phyloP scores from a whole-genome alignment of 2,113 vertebrate genomes.

The Elephantulus edwardii region DNA sequence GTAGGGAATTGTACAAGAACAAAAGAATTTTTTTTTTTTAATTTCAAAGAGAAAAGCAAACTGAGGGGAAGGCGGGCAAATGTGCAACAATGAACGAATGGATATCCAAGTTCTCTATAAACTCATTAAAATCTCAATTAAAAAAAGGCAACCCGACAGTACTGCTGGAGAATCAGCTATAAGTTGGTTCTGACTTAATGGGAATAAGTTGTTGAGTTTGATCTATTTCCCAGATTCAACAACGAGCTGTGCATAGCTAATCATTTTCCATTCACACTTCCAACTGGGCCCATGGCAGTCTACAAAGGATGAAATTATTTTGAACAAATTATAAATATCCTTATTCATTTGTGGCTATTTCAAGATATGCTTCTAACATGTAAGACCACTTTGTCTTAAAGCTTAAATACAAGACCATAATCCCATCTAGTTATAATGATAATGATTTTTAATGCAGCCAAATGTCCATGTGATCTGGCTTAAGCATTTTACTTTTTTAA shows the following conservation, averaged over 20 bases:
- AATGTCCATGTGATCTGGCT: neutral
- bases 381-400: neutral
- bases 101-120: no score
- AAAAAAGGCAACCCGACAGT: no score
- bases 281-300: neutral
- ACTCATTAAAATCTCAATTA: no score
- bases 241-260: neutral
- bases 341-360: neutral
- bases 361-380: neutral
- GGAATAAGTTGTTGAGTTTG: no score
- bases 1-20: no score
- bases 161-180: no score
- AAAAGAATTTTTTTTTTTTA: no score
- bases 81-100: no score
- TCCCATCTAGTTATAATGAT: neutral
- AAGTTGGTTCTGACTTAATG: no score
- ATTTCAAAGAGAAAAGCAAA: no score
- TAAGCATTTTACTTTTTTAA: no score
- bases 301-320: neutral
- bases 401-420: neutral
- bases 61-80: no score
- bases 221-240: neutral
- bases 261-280: neutral
- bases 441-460: slow-evolving; percentile 15
- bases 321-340: slow-evolving; percentile 15